A percentile compares a stretch with the other conserved stretches of the same genome.
These are phyloP conservation scores for Colletes latitarsis DNA, from an alignment of 1,140 invertebrate genomes.

Conservation along the genomic window DNA sequence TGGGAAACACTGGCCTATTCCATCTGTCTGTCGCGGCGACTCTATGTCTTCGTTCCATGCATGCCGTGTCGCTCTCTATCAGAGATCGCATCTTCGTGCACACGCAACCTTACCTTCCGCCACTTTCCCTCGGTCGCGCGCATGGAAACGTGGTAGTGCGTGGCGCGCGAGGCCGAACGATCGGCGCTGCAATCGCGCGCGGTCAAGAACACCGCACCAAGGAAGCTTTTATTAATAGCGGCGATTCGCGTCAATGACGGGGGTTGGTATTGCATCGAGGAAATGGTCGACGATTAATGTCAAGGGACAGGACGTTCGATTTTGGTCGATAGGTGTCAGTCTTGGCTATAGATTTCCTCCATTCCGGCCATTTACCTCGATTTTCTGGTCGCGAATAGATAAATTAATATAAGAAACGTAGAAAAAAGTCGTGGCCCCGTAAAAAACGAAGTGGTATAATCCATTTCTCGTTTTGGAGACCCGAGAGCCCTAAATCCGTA, in stretches of 20 bases:
- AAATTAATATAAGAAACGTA: neutral
- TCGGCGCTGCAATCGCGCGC: neutral
- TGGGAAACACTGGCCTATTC: neutral
- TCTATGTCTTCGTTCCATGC: neutral
- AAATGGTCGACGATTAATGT: conserved; percentile 20
- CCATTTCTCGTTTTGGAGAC: neutral
- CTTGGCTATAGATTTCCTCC: no score
- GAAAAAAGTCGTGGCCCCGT: neutral
- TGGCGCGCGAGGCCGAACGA: neutral
- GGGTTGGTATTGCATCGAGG: neutral
- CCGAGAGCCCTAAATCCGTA: neutral
- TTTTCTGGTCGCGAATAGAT: neutral
- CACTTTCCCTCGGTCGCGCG: conserved; percentile 27
- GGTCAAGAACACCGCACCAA: conserved; percentile 35
- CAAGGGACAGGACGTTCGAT: neutral
- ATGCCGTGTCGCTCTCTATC: neutral
- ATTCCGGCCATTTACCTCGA: no score
- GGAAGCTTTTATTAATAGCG: conserved; percentile 1
- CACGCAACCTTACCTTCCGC: conserved; percentile 35
- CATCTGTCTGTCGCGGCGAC: neutral
- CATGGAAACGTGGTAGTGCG: neutral
- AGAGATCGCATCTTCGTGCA: conserved; percentile 19
- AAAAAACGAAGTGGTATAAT: neutral
- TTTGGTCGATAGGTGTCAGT: no score
- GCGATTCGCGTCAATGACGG: neutral